phyloP scores from a whole-genome alignment of 2,888 invertebrate genomes.

The Schizaphis graminum region DNA sequence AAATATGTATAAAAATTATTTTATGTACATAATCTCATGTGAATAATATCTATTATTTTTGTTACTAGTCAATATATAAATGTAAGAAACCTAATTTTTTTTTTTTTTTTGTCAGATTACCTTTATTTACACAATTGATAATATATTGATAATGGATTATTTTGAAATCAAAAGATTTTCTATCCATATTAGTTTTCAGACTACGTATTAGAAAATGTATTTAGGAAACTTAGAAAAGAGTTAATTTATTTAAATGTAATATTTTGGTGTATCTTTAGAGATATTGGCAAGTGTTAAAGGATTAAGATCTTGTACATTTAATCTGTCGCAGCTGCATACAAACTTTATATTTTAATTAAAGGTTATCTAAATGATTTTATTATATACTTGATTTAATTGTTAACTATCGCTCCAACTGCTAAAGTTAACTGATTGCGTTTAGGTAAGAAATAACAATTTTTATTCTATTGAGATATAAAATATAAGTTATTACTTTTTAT shows the following conservation, averaged over 20 bases:
- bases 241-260: neutral
- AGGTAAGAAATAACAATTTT: neutral
- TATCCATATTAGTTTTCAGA: slow-evolving; percentile 9
- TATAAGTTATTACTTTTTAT: neutral
- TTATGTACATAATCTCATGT: slow-evolving; percentile 63
- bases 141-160: slow-evolving; percentile 15
- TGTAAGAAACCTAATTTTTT: slow-evolving; percentile 34
- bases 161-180: neutral
- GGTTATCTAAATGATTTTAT: neutral
- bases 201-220: neutral
- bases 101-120: slow-evolving; percentile 31
- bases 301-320: neutral
- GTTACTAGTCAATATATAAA: slow-evolving; percentile 64
- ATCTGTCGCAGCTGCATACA: neutral
- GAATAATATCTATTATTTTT: slow-evolving; percentile 59
- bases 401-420: neutral
- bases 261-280: neutral
- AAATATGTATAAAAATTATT: slow-evolving; percentile 49
- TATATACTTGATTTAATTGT: neutral
- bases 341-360: neutral
- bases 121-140: slow-evolving; percentile 11
- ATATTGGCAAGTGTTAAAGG: neutral
- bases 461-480: neutral
- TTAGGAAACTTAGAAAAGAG: neutral
- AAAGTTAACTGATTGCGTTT: neutral